phyloP scores from a whole-genome alignment of 2,113 vertebrate species.

The Cryptotis parvus region DNA sequence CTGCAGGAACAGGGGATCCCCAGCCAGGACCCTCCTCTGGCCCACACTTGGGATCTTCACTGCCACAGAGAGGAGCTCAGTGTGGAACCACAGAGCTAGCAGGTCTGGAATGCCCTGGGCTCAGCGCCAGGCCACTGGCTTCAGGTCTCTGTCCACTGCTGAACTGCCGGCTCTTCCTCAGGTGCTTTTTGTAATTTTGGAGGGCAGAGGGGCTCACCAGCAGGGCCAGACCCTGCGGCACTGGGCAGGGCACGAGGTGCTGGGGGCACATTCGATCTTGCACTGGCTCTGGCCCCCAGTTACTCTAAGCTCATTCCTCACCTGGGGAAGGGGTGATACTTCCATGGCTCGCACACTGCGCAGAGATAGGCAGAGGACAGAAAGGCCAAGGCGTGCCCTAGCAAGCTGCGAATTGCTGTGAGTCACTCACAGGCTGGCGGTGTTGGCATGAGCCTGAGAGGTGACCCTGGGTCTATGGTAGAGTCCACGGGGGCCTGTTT shows the following conservation, averaged over 20 bases:
- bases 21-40: neutral
- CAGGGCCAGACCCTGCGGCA: no score
- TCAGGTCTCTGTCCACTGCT: neutral
- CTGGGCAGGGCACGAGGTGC: no score
- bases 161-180: no score
- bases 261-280: no score
- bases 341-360: neutral
- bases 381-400: neutral
- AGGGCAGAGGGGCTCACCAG: no score
- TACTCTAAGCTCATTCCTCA: neutral
- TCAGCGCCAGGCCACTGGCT: neutral
- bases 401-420: neutral
- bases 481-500: neutral
- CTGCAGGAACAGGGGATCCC: no score
- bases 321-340: neutral
- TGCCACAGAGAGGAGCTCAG: neutral
- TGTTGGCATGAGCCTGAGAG: neutral
- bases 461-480: neutral
- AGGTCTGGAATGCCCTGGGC: neutral
- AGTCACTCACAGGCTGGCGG: neutral
- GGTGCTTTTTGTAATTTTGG: no score
- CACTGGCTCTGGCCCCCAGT: no score
- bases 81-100: neutral
- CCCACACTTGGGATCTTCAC: neutral
- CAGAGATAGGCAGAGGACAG: neutral